Conservation (phyloP, 2,797 vertebrate genomes). For the Microtus obscurus region DNA sequence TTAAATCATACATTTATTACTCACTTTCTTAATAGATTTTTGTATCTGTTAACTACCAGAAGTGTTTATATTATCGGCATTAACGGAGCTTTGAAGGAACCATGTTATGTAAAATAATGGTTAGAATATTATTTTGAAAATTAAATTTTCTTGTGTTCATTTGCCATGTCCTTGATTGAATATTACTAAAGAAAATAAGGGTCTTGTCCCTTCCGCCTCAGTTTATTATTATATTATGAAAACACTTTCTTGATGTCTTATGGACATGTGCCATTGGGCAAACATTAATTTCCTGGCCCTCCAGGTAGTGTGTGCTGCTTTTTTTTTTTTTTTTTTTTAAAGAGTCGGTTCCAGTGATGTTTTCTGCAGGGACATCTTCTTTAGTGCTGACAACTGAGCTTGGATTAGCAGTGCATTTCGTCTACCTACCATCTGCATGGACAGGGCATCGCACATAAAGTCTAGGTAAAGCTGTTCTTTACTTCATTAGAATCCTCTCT, state of each 20-base stretch:
- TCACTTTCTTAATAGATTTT: constrained; percentile 4
- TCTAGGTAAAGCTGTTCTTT: not conserved
- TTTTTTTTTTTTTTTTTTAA: constrained; percentile 1
- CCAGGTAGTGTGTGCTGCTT: not conserved
- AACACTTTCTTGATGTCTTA: not conserved
- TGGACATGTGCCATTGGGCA: not conserved
- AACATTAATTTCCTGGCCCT: not conserved
- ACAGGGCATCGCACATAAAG: not conserved
- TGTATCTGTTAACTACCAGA: constrained; percentile 41
- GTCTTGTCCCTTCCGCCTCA: not conserved
- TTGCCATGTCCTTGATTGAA: not conserved
- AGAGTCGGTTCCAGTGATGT: not conserved
- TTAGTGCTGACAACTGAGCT: not conserved
- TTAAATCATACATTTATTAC: constrained; percentile 39
- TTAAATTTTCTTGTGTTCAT: not conserved
- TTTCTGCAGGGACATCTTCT: not conserved
- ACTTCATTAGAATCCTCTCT: not conserved
- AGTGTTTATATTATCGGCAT: not conserved
- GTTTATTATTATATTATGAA: not conserved
- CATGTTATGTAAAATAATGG: not conserved
- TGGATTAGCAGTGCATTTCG: not conserved
- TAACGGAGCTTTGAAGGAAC: not conserved
- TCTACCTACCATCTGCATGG: not conserved
- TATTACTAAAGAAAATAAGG: not conserved
- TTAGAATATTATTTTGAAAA: constrained; percentile 7